Base-by-base conservation (phyloP, 2,797 vertebrate species). In the Lepus oiostolus region DNA sequence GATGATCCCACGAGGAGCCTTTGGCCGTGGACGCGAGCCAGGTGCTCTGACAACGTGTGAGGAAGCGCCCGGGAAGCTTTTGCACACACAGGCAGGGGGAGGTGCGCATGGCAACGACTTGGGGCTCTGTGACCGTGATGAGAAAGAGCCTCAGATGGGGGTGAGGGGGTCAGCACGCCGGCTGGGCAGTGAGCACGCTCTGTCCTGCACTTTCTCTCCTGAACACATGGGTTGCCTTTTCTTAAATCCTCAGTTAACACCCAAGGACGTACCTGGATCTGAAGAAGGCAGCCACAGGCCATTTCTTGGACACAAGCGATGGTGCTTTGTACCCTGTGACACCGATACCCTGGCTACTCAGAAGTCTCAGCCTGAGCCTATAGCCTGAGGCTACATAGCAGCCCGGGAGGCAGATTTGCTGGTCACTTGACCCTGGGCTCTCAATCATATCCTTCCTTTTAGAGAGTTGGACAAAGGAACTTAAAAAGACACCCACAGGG, bases 301-400 rank as follows among this genome's bases (percentile, higher is more conserved):
- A 8, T 42, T 47, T 30, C 38, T 85, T 17, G 4, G 63, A 86
- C 63, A 47, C 13, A 3, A 65, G 80, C 35, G 52, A n/a, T 83
- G 91, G 65, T 89, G 91, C 94, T 94, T 91, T 95, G 89, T 93
- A 81, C 76, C 93, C 74, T 95, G 91, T 92, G 95, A 92, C 80
- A 89, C 58, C 68, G 52, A 71, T 47, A 54, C 50, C 70, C 60
- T 16, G 7, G 50, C 60, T 10, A 67, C 9, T 47, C 52, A 47
- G 4, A 47, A 11, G 21, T 79, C 7, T 58, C 21, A 35, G 3
- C 19, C 63, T 60, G 76, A 65, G 70, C 13, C 30, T 9, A 54
- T 2, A 35, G n/a, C 54, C 14, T 0, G 52, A 84, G 24, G 63
- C 52, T 4, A 17, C 35, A 54, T 3, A 63, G 81, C 21, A 52